phyloP scores from a whole-genome alignment of 2,797 vertebrate genomes.

The Nannoperca australis region DNA sequence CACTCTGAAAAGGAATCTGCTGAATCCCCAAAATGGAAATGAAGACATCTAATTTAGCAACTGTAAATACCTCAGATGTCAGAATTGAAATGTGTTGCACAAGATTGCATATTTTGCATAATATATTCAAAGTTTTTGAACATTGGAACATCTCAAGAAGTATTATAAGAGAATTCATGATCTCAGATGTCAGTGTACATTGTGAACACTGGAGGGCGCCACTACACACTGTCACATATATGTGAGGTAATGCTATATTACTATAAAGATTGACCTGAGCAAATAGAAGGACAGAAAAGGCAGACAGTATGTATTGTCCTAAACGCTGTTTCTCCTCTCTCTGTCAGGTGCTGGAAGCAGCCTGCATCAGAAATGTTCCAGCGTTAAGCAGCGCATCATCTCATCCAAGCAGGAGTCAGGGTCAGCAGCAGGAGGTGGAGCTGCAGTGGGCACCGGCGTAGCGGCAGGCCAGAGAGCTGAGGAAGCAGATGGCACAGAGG shows the following conservation, averaged over 20 bases:
- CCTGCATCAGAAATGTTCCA: conserved; percentile 99
- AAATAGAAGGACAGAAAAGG: background rate
- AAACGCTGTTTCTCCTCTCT: conserved; percentile 23
- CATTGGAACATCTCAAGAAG: background rate
- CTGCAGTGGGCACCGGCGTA: conserved; percentile 82
- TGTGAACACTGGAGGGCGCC: conserved; percentile 75
- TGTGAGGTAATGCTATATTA: conserved; percentile 7
- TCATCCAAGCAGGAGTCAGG: conserved; percentile 97
- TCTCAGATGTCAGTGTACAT: conserved; percentile 40
- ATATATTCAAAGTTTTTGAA: background rate
- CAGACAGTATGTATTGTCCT: background rate
- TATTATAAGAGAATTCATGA: conserved; percentile 12
- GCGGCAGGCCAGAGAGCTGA: conserved; percentile 80
- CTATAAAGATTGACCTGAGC: conserved; percentile 9
- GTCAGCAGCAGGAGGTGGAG: conserved; percentile 83
- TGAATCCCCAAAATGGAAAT: conserved; percentile 27
- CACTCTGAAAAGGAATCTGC: background rate
- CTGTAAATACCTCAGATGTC: background rate
- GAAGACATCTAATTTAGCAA: background rate
- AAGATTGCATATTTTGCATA: conserved; percentile 7
- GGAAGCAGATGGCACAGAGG: conserved; percentile 92
- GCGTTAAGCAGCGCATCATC: conserved; percentile 99
- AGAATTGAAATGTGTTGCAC: background rate
- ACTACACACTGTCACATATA: conserved; percentile 36
- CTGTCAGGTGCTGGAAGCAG: conserved; percentile 96